Percentiles rank a stretch among this genome's conserved stretches.
Evolutionary conservation across 2,113 vertebrate species (phyloP).

Genomic region (Microtus richardsoni): DNA sequence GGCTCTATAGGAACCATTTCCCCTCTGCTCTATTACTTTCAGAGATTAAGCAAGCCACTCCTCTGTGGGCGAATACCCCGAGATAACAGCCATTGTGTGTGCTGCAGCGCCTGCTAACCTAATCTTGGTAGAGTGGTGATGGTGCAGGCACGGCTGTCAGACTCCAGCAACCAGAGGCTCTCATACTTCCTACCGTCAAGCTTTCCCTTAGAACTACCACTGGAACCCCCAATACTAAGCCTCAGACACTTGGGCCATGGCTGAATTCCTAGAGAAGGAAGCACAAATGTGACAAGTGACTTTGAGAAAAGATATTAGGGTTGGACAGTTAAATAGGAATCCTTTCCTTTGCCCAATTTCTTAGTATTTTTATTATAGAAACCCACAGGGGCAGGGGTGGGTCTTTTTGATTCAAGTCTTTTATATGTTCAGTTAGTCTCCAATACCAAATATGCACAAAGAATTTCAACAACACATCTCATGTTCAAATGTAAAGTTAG

Average conservation of each 20-base stretch:
- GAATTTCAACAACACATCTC: constrained; percentile 76
- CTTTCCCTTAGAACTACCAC: constrained; percentile 14
- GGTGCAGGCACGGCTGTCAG: constrained; percentile 54
- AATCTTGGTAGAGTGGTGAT: constrained; percentile 65
- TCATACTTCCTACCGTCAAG: background rate
- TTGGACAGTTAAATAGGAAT: constrained; percentile 50
- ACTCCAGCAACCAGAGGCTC: constrained; percentile 52
- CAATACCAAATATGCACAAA: constrained; percentile 48
- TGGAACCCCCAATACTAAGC: constrained; percentile 9
- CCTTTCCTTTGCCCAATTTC: constrained; percentile 39
- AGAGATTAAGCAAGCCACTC: constrained; percentile 89
- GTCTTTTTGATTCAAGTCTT: constrained; percentile 43
- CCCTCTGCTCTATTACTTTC: constrained; percentile 90
- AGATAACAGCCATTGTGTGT: constrained; percentile 86
- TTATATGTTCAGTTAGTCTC: constrained; percentile 44
- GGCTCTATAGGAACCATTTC: constrained; percentile 86
- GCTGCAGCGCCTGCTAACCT: constrained; percentile 65
- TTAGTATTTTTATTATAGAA: constrained; percentile 36
- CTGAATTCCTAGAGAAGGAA: constrained; percentile 52
- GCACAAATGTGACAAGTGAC: background rate
- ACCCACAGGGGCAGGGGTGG: background rate
- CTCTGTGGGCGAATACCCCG: constrained; percentile 84
- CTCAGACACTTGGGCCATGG: constrained; percentile 42
- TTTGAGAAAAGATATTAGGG: constrained; percentile 41
- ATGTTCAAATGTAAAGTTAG: constrained; percentile 72